Percentiles rank a stretch among this genome's conserved stretches.
These are phyloP conservation scores for Formicarius rufipectus DNA, from an alignment of 2,113 vertebrate species.

Conservation along the genomic window DNA sequence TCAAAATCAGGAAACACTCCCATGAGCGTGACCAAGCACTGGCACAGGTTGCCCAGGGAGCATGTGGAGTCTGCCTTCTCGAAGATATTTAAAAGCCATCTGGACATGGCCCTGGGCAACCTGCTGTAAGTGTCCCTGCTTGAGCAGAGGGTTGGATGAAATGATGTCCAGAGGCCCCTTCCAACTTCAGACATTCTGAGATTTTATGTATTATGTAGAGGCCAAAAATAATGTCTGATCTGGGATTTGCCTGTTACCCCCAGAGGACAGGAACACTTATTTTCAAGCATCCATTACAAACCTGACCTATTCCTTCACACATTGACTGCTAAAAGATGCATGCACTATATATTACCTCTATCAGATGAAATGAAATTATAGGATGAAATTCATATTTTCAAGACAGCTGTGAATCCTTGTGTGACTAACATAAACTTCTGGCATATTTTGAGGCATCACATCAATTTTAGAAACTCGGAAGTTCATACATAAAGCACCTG, in stretches of 20 bases:
- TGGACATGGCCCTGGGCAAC: background rate
- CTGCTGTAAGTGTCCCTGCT: background rate
- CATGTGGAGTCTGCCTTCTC: background rate
- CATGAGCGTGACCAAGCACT: background rate
- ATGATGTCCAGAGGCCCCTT: background rate
- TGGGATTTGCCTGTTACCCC: background rate
- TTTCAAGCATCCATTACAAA: background rate
- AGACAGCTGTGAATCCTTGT: background rate
- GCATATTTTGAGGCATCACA: constrained; percentile 16
- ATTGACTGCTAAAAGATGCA: background rate
- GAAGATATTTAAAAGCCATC: background rate
- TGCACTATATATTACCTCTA: background rate
- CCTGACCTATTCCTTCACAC: background rate
- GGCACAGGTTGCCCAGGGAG: background rate
- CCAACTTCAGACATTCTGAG: background rate
- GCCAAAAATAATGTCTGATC: background rate
- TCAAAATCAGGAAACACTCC: background rate
- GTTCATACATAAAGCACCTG: background rate
- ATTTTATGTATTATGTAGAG: background rate
- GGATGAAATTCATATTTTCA: constrained; percentile 56
- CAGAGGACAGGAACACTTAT: background rate
- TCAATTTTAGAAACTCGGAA: constrained; percentile 40
- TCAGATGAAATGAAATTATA: constrained; percentile 33
- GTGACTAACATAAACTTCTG: constrained; percentile 7
- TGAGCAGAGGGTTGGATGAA: background rate